These are phyloP conservation scores for Thomomys bottae DNA, from an alignment of 2,113 vertebrate species.

Conservation along the genomic window DNA sequence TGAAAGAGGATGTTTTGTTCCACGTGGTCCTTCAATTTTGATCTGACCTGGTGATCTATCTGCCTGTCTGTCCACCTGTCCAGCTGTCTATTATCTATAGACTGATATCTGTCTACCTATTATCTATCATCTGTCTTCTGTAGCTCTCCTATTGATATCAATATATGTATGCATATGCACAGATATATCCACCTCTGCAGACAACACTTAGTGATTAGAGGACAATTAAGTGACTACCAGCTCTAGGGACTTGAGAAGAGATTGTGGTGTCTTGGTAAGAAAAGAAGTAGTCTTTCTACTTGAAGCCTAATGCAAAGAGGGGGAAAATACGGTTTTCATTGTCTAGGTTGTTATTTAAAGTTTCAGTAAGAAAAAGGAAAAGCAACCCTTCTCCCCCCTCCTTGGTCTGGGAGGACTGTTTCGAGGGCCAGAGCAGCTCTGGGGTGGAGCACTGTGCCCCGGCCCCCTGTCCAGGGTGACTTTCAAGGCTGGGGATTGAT, in stretches of 20 bases:
- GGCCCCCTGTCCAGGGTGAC: too few relatives aligned
- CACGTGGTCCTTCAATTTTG: slow-evolving; percentile 58
- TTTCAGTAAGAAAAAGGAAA: neutral
- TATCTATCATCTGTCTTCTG: too few relatives aligned
- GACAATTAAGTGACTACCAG: neutral
- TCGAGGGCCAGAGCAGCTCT: too few relatives aligned
- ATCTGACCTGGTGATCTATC: slow-evolving; percentile 22
- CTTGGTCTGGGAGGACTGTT: too few relatives aligned
- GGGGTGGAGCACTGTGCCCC: accelerated
- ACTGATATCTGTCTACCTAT: too few relatives aligned
- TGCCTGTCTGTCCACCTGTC: too few relatives aligned
- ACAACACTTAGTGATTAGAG: neutral
- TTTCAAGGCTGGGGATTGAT: too few relatives aligned
- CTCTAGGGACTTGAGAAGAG: too few relatives aligned
- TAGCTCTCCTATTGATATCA: too few relatives aligned
- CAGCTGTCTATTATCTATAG: too few relatives aligned
- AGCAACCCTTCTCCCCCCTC: neutral
- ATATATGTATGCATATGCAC: neutral
- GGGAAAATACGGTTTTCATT: neutral
- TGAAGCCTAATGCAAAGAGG: neutral
- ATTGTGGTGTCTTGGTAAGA: neutral
- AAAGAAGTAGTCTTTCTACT: neutral
- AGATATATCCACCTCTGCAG: neutral
- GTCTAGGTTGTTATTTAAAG: neutral
- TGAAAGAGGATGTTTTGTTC: slow-evolving; percentile 51